A percentile compares a stretch with the other conserved stretches of the same genome.
Conservation (phyloP, 2,888 invertebrate genomes). For the Nemoura dubitans region DNA sequence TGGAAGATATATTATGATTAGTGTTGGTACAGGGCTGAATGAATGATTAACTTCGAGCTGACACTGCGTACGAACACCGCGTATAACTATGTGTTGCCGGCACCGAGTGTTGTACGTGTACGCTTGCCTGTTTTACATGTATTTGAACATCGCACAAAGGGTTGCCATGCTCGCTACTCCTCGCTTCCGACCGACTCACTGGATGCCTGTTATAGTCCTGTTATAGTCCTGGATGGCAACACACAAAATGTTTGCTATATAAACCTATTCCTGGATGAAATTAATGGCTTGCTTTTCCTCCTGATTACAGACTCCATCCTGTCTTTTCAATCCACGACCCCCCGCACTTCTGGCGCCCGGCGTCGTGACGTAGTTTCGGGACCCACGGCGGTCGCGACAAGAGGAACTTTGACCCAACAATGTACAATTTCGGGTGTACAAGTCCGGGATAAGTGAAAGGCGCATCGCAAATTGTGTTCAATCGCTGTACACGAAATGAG, state of each 20-base stretch:
- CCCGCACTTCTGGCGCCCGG: neutral
- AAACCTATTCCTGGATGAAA: constrained; percentile 25
- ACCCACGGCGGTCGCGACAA: neutral
- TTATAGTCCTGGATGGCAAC: neutral
- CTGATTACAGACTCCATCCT: constrained; percentile 40
- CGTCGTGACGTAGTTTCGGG: neutral
- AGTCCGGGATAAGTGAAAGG: neutral
- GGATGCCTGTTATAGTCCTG: no score
- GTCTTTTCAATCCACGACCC: constrained; percentile 27
- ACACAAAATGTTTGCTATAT: neutral
- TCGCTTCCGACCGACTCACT: neutral
- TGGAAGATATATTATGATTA: constrained; percentile 12
- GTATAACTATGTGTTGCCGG: neutral
- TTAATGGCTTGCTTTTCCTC: constrained; percentile 40
- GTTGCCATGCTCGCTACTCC: neutral
- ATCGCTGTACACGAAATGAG: neutral
- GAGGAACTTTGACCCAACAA: neutral
- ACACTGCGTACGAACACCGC: neutral
- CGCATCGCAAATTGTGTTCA: neutral
- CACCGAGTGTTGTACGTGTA: neutral
- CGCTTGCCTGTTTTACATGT: constrained; percentile 7
- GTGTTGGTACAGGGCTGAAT: neutral
- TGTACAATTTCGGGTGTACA: neutral
- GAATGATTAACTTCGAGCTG: neutral
- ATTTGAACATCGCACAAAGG: constrained; percentile 26